Percentiles rank a stretch among this genome's conserved stretches.
Evolutionary conservation across 2,888 invertebrate genomes (phyloP).

Genomic region (Eurytoma californica): DNA sequence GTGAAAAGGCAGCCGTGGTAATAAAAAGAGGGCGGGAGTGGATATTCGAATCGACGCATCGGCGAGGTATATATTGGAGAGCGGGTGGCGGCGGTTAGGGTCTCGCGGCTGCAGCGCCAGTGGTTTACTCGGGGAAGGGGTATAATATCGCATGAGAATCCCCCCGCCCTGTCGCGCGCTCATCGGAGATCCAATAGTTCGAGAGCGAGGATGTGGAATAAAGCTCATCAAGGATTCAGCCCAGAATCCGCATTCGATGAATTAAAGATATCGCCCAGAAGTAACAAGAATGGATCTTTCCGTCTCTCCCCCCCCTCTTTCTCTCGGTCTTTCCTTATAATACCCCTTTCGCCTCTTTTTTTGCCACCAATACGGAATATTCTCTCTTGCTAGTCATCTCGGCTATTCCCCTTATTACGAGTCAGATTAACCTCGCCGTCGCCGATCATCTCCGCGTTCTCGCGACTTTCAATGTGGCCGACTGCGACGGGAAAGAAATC

Average conservation of each 20-base stretch:
- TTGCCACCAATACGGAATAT: constrained; percentile 32
- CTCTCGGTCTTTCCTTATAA: constrained; percentile 45
- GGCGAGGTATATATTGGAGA: constrained; percentile 44
- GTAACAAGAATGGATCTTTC: constrained; percentile 73
- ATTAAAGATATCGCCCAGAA: constrained; percentile 73
- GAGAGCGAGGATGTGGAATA: constrained; percentile 73
- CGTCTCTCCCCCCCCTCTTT: constrained; percentile 52
- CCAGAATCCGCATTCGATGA: constrained; percentile 74
- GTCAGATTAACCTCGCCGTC: constrained; percentile 62
- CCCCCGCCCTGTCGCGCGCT: constrained; percentile 48
- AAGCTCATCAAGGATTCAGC: constrained; percentile 74
- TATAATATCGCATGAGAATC: constrained; percentile 73
- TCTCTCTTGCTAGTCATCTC: constrained; percentile 55
- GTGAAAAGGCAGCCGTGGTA: constrained; percentile 37
- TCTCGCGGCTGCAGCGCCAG: constrained; percentile 57
- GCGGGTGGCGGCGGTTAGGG: constrained; percentile 57
- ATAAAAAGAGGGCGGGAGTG: constrained; percentile 46
- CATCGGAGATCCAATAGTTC: constrained; percentile 71
- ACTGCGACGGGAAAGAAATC: constrained; percentile 26
- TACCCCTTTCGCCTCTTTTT: constrained; percentile 45
- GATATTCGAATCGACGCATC: constrained; percentile 21
- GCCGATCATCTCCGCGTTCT: constrained; percentile 1
- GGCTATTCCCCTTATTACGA: constrained; percentile 61
- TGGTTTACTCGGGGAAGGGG: constrained; percentile 64
- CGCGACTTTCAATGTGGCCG: constrained; percentile 10